phyloP scores from a whole-genome alignment of 2,888 invertebrate species.

The Watsonalla binaria region DNA sequence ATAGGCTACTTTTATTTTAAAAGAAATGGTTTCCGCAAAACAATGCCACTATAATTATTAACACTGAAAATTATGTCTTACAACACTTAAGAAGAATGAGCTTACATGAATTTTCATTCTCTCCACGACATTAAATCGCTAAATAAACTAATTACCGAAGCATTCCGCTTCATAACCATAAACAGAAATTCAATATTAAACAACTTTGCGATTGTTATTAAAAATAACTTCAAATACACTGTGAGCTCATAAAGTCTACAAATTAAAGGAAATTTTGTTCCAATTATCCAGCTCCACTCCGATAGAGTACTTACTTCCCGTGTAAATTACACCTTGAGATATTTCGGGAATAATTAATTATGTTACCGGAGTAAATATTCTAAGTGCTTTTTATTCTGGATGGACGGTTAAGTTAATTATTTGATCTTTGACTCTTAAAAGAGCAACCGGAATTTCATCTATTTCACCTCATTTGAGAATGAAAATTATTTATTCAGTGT shows the following conservation, averaged over 20 bases:
- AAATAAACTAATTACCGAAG: neutral
- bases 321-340: neutral
- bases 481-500: too few relatives aligned
- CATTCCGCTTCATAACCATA: neutral
- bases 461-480: too few relatives aligned
- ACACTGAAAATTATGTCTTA: too few relatives aligned
- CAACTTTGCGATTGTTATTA: neutral
- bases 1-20: too few relatives aligned
- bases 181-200: neutral
- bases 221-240: neutral
- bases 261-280: conserved; percentile 20
- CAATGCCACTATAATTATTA: too few relatives aligned
- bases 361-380: neutral
- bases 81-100: too few relatives aligned
- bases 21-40: too few relatives aligned
- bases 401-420: too few relatives aligned
- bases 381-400: too few relatives aligned
- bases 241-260: neutral
- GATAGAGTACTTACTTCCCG: conserved; percentile 15
- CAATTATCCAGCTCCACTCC: conserved; percentile 16
- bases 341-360: neutral
- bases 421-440: too few relatives aligned
- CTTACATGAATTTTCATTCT: neutral
- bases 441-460: too few relatives aligned
- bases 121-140: neutral